These are phyloP conservation scores for Pimpla rufipes DNA, from an alignment of 2,888 invertebrate species.

Conservation along the genomic window DNA sequence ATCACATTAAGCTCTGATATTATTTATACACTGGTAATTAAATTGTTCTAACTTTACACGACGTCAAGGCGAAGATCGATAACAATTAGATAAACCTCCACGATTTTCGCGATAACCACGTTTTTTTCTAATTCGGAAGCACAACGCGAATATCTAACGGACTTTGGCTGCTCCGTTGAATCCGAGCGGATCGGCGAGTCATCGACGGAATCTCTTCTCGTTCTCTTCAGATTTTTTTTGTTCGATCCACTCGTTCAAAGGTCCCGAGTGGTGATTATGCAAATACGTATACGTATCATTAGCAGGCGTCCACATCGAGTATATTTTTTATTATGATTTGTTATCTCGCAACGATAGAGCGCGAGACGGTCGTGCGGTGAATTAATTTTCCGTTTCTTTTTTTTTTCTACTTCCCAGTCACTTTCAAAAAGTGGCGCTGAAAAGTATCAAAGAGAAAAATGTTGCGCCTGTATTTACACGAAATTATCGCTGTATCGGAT, in stretches of 20 bases:
- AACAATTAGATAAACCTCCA: not conserved
- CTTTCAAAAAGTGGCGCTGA: not conserved
- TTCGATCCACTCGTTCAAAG: slow-evolving; percentile 45
- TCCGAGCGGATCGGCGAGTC: slow-evolving; percentile 13
- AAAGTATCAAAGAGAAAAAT: not conserved
- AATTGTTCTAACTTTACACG: not conserved
- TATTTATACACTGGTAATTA: not conserved
- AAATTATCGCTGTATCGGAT: slow-evolving; percentile 19
- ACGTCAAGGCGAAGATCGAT: not conserved
- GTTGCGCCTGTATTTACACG: not conserved
- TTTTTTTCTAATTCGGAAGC: not conserved
- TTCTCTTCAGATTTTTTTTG: slow-evolving; percentile 25
- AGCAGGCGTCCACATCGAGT: slow-evolving; percentile 8
- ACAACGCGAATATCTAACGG: not conserved
- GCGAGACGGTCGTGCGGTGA: not conserved
- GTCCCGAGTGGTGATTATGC: slow-evolving; percentile 40
- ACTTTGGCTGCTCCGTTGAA: slow-evolving; percentile 6
- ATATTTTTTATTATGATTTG: slow-evolving; percentile 11
- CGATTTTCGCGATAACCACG: slow-evolving; percentile 5
- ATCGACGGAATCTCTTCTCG: slow-evolving; percentile 40
- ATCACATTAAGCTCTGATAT: not conserved
- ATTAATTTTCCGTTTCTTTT: not conserved
- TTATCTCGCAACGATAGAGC: not conserved
- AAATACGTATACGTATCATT: slow-evolving; percentile 34
- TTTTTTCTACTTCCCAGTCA: not conserved